Evolutionary conservation across 2,888 invertebrate genomes (phyloP).

Genomic region (Chironomus tentans): DNA sequence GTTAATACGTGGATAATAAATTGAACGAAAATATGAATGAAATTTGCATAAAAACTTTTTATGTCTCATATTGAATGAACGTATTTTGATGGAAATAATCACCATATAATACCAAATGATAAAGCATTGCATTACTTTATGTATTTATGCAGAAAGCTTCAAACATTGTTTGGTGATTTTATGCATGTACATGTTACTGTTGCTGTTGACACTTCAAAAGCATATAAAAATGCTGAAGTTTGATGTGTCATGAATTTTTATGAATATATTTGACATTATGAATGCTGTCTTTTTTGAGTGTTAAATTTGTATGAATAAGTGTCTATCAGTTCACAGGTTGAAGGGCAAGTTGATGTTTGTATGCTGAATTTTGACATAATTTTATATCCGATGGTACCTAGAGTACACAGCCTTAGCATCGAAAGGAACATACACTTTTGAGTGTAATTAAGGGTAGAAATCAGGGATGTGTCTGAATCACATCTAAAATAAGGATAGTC

Average conservation of each 20-base stretch:
- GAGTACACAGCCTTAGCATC: no score
- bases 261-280: not conserved
- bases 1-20: not conserved
- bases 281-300: not conserved
- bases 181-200: not conserved
- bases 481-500: no score
- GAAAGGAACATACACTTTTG: no score
- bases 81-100: not conserved
- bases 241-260: not conserved
- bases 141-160: not conserved
- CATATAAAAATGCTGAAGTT: not conserved
- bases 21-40: not conserved
- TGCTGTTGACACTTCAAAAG: not conserved
- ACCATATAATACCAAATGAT: not conserved
- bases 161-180: not conserved
- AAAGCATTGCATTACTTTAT: not conserved
- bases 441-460: no score
- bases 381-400: no score
- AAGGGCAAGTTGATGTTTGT: no score
- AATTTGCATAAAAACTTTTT: no score
- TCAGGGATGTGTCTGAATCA: no score
- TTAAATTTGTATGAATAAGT: not conserved
- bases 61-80: no score
- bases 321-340: no score
- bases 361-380: no score